A percentile compares a stretch with the other conserved stretches of the same genome.
Conservation (phyloP, 2,797 vertebrate species). For the Eupleurogrammus muticus region DNA sequence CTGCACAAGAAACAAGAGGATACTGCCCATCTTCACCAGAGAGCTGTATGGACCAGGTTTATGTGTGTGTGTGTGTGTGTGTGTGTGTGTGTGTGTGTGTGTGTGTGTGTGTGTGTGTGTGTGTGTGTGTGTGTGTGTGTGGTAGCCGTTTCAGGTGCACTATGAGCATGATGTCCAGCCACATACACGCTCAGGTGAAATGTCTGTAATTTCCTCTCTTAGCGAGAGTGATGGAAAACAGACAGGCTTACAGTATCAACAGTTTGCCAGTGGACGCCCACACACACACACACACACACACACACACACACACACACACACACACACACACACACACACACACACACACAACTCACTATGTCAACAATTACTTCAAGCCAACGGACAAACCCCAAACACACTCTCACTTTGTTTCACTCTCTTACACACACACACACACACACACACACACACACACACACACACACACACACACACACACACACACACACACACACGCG, state of each 20-base stretch:
- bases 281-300: no score
- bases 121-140: conserved; percentile 55
- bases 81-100: conserved; percentile 51
- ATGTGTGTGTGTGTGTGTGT: conserved; percentile 51
- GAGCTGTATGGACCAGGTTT: conserved; percentile 49
- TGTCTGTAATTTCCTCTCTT: conserved; percentile 7
- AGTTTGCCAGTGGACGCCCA: not conserved
- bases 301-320: no score
- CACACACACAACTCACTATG: not conserved
- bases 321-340: no score
- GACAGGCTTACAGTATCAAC: conserved; percentile 49
- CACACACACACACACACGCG: conserved; percentile 15
- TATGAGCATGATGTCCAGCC: conserved; percentile 22
- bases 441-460: conserved; percentile 14
- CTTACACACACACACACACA: conserved; percentile 5
- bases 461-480: conserved; percentile 1
- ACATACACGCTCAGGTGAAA: conserved; percentile 26
- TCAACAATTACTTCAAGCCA: conserved; percentile 48
- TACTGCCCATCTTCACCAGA: conserved; percentile 62
- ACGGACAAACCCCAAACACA: conserved; percentile 52
- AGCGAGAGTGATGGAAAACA: conserved; percentile 43
- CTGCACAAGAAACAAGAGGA: conserved; percentile 36
- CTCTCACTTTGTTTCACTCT: conserved; percentile 29
- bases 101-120: conserved; percentile 52
- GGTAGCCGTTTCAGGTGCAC: conserved; percentile 46